phyloP scores from a whole-genome alignment of 2,888 invertebrate species.

The Orthonychiurus folsomi region DNA sequence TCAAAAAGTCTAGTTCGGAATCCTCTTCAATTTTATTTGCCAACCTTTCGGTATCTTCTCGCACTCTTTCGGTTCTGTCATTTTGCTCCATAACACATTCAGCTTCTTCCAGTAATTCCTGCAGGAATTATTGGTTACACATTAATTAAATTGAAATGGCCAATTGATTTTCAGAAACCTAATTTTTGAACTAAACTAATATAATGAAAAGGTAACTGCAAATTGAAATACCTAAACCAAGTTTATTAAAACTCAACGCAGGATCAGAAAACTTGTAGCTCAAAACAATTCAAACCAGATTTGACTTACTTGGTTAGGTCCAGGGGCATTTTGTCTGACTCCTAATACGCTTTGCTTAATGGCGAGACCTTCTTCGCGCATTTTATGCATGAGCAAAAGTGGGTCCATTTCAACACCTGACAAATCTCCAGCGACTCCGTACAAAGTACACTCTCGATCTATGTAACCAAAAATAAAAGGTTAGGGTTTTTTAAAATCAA shows the following conservation, averaged over 20 bases:
- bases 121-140: too few relatives aligned
- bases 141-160: too few relatives aligned
- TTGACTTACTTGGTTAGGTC: conserved; percentile 43
- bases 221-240: too few relatives aligned
- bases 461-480: conserved; percentile 37
- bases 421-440: conserved; percentile 62
- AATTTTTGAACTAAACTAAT: too few relatives aligned
- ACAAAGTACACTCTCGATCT: conserved; percentile 95
- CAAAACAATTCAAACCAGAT: too few relatives aligned
- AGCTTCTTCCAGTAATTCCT: conserved; percentile 2
- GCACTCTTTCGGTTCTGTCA: conserved; percentile 27
- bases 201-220: too few relatives aligned
- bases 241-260: too few relatives aligned
- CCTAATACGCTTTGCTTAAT: conserved; percentile 62
- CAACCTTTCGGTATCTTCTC: not conserved
- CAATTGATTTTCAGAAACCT: too few relatives aligned
- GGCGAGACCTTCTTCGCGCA: conserved; percentile 83
- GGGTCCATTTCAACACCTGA: conserved; percentile 51
- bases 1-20: conserved; percentile 57
- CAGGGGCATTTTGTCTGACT: conserved; percentile 45
- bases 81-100: not conserved
- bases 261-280: too few relatives aligned
- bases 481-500: conserved; percentile 3
- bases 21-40: conserved; percentile 41
- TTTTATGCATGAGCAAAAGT: conserved; percentile 70